A percentile compares a stretch with the other conserved stretches of the same genome.
These are phyloP conservation scores for Ditula angustiorana DNA, from an alignment of 2,888 invertebrate species.

Conservation along the genomic window DNA sequence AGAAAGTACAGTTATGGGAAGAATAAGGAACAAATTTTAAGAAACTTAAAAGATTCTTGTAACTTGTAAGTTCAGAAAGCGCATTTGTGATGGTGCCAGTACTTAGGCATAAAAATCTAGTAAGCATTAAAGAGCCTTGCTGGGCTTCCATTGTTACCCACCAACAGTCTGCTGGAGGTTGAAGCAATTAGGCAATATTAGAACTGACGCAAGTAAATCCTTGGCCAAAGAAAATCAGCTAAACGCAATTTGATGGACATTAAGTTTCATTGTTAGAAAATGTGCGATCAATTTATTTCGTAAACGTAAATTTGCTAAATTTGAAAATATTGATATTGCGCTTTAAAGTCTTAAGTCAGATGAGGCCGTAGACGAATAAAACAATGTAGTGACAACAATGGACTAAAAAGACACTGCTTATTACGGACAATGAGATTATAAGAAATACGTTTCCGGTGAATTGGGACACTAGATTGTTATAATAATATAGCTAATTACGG, in stretches of 20 bases:
- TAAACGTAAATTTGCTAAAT: constrained; percentile 11
- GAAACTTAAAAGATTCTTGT: not conserved
- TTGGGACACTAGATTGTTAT: constrained; percentile 48
- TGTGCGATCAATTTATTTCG: constrained; percentile 26
- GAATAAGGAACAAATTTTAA: not conserved
- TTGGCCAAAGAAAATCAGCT: constrained; percentile 53
- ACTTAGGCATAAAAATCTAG: constrained; percentile 59
- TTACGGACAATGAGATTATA: constrained; percentile 52
- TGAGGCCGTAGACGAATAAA: constrained; percentile 20
- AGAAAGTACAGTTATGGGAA: not conserved
- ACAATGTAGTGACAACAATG: constrained; percentile 50
- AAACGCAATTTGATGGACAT: constrained; percentile 45
- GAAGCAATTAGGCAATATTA: constrained; percentile 76
- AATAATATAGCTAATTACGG: constrained; percentile 40
- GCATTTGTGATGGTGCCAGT: constrained; percentile 61
- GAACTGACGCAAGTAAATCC: constrained; percentile 65
- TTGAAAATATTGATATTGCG: constrained; percentile 6
- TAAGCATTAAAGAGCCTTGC: constrained; percentile 66
- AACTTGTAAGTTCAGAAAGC: not conserved
- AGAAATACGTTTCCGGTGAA: constrained; percentile 52
- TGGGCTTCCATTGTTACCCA: constrained; percentile 65
- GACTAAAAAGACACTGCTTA: constrained; percentile 53
- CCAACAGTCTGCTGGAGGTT: constrained; percentile 62
- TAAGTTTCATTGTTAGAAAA: constrained; percentile 35
- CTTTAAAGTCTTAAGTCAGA: constrained; percentile 15